Evolutionary conservation across 2,113 vertebrate genomes (phyloP).

Genomic region (Ctenomys sociabilis): DNA sequence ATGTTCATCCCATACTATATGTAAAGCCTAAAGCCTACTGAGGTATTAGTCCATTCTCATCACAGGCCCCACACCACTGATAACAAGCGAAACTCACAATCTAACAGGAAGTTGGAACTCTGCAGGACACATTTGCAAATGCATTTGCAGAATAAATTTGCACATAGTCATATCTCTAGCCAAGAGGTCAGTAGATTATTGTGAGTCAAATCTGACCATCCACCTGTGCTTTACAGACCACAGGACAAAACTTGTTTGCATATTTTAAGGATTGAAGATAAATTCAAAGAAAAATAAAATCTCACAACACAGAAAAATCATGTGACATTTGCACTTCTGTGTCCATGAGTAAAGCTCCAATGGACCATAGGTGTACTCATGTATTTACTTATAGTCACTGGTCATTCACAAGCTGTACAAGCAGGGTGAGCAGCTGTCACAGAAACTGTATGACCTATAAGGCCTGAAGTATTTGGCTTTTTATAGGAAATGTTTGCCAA

Average conservation of each 20-base stretch:
- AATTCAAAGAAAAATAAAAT: constrained; percentile 6
- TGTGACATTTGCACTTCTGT: not conserved
- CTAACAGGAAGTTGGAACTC: not conserved
- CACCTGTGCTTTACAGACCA: not conserved
- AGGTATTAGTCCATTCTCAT: not conserved
- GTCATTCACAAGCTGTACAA: not conserved
- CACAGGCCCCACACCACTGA: not conserved
- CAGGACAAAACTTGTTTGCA: not conserved
- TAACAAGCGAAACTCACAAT: not conserved
- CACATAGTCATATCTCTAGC: not conserved
- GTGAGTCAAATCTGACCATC: not conserved
- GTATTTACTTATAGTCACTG: not conserved
- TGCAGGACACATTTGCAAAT: not conserved
- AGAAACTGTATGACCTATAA: not conserved
- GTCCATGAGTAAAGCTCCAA: not conserved
- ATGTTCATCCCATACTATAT: not conserved
- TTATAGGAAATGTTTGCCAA: not conserved
- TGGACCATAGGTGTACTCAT: not conserved
- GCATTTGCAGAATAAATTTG: constrained; percentile 15
- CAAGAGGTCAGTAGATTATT: not conserved
- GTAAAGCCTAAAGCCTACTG: not conserved
- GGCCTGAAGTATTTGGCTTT: not conserved
- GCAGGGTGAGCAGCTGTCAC: not conserved
- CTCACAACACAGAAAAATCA: not conserved
- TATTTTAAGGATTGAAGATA: not conserved